Evolutionary conservation across 30 jellyfish, hydroid and myxozoan genomes (phyloP).

Genomic region (Cassiopea xamachana): DNA sequence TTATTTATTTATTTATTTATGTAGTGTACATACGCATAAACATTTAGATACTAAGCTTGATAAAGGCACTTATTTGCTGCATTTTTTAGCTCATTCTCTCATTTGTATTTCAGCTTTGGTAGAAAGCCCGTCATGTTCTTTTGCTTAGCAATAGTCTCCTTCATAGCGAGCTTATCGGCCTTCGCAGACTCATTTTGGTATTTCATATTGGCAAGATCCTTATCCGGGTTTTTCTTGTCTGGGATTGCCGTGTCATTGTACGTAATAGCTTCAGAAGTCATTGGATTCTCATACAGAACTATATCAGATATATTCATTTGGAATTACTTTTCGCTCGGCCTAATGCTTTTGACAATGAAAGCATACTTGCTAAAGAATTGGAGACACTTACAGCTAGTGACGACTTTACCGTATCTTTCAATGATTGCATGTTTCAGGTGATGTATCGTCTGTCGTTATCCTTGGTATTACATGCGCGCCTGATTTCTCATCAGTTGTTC

Average conservation of each 20-base stretch:
- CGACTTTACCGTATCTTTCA: conserved; percentile 67
- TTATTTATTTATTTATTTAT: too few relatives aligned
- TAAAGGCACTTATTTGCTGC: not conserved
- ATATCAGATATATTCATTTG: conserved; percentile 36
- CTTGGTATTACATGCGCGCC: too few relatives aligned
- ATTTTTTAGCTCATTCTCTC: not conserved
- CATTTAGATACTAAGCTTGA: too few relatives aligned
- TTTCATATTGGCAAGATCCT: conserved; percentile 58
- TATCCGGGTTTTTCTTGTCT: conserved; percentile 65
- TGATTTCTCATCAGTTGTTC: too few relatives aligned
- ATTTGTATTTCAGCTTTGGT: conserved; percentile 52
- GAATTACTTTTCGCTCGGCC: conserved; percentile 72
- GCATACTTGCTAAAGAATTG: conserved; percentile 72
- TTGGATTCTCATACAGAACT: conserved; percentile 42
- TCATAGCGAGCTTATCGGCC: conserved; percentile 63
- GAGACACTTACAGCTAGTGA: conserved; percentile 64
- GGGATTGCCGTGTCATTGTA: conserved; percentile 68
- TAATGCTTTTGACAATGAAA: conserved; percentile 62
- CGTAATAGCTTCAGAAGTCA: conserved; percentile 65
- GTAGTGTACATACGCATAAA: not conserved
- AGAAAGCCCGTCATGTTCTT: conserved; percentile 71
- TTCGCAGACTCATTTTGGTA: conserved; percentile 71
- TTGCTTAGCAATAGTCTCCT: conserved; percentile 59
- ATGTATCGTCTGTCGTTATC: not conserved
- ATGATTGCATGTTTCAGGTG: conserved; percentile 50